Base-by-base conservation (phyloP, 2,888 invertebrate genomes). In the Therioaphis trifolii region DNA sequence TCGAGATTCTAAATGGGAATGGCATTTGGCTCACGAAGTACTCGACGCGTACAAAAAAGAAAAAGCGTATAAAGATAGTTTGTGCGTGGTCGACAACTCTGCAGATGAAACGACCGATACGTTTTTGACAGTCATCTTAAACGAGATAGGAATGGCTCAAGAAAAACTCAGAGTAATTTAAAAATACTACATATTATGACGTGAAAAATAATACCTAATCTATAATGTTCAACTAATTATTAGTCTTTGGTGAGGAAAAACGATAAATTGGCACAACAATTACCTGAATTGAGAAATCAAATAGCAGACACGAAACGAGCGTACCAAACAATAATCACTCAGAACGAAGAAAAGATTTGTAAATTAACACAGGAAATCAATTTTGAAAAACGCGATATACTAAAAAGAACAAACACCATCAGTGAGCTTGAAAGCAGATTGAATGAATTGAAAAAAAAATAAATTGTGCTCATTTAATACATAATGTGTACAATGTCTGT, bases 1-100 rank as follows among this genome's bases (percentile, higher is more conserved):
- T 14, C 72, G 40, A 63, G 71, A 82, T n/a, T 72, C 80, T 14
- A 72, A 82, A 63, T 72, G 71, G 80, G 80, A 82, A 63, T 82
- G 80, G 72, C 71, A 72, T 61, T 52, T 74, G 15, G 72, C 55
- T 24, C 72, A 82, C 24, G 58, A 82, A 24, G 24, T 82, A 18
- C 18, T 72, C 15, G 46, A 72, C n/a, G 61, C 35, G 11, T 82
- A 82, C 18, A 49, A 35, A 18, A 82, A 74, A 21, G 80, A 82
- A 82, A 82, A 69, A 7, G 3, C 21, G 21, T 29, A 49, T 35
- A 72, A 82, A 72, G 71, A 80, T n/a, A 80, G 49, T n/a, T 71
- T 80, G 58, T 71, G 71, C 15, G 58, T 35, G 14, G 46, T 49
- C 29, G 80, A 72, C 35, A 61, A 18, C 35, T 61, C 72, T 29